Evolutionary conservation across 2,113 vertebrate genomes (phyloP), one percentile per base, ranked within the genome.

Genomic region (Grus americana): DNA sequence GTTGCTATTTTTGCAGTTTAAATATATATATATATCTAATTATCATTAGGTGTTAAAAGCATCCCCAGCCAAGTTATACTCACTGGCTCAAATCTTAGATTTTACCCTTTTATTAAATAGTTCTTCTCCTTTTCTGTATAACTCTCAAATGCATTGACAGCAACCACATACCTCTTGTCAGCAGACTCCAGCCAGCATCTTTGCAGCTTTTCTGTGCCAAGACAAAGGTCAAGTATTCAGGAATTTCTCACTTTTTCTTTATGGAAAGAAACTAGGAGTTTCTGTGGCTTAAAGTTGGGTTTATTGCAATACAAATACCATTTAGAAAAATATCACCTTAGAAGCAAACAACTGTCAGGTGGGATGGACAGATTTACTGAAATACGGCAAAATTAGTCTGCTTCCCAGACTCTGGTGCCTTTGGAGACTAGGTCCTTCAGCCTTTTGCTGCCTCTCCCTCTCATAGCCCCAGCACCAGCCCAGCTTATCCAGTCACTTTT

Each of bases 321-420:
- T 50, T 82, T 67, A 67, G 42, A 82, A 92, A 92, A 93, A 59
- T 17, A 32, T 9, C 7, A 79, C 10, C 24, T 58, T 46, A 32
- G 22, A 38, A 55, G 47, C 9, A 75, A 85, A 42, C 19, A 79
- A 49, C 34, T 71, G 8, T 19, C n/a, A 62, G 38, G 36, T 63
- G 6, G 4, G 36, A 62, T 7, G 18, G 46, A 42, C 40, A 67
- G 44, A 57, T 67, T 36, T 85, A 81, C n/a, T 70, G 29, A 49
- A 54, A 47, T 15, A 46, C 2, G 4, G 20, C 24, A 52, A 74
- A 93, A 81, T 54, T 0, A 81, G 26, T 9, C 30, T 50, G 13
- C 9, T 11, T 85, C 5, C 6, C 18, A 19, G 7, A 40, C 32
- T 10, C 5, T 0, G 1, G 16, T 32, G 47, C 10, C 19, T 65